Percentiles rank a stretch among this genome's conserved stretches.
These are phyloP conservation scores for Hemiprocne comata DNA, from an alignment of 2,113 vertebrate species.

Conservation along the genomic window DNA sequence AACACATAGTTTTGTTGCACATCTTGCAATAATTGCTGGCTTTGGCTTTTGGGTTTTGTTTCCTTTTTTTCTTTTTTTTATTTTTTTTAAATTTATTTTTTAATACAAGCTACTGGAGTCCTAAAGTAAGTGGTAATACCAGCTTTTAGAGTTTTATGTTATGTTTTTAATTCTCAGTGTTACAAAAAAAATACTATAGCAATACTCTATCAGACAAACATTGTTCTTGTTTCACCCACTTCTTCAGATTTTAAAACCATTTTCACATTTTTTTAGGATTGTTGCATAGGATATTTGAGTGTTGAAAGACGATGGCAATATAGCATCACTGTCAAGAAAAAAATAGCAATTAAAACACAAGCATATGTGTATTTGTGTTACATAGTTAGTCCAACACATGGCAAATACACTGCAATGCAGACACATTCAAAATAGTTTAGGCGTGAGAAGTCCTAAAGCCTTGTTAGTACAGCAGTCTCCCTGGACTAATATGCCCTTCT, in stretches of 20 bases:
- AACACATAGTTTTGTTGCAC: not conserved
- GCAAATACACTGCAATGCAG: not conserved
- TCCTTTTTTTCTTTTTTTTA: not conserved
- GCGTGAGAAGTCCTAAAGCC: not conserved
- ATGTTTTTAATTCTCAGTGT: not conserved
- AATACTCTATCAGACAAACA: not conserved
- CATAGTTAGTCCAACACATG: not conserved
- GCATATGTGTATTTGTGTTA: not conserved
- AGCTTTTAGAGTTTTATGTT: not conserved
- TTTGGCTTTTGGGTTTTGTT: not conserved
- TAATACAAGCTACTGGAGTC: not conserved
- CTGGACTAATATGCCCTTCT: not conserved
- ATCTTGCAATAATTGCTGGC: not conserved
- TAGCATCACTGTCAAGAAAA: not conserved
- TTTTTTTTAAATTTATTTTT: not conserved
- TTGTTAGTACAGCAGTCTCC: not conserved
- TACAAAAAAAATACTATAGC: not conserved
- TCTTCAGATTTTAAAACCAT: not conserved
- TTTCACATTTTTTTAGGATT: not conserved
- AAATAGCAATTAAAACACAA: not conserved
- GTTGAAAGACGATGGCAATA: not conserved
- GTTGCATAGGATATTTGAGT: not conserved
- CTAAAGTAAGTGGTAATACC: not conserved
- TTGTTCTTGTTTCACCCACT: not conserved
- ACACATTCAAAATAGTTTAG: not conserved